Evolutionary conservation across 2,888 invertebrate genomes (phyloP), one percentile per base, ranked within the genome.

Genomic region (Galeruca laticollis): DNA sequence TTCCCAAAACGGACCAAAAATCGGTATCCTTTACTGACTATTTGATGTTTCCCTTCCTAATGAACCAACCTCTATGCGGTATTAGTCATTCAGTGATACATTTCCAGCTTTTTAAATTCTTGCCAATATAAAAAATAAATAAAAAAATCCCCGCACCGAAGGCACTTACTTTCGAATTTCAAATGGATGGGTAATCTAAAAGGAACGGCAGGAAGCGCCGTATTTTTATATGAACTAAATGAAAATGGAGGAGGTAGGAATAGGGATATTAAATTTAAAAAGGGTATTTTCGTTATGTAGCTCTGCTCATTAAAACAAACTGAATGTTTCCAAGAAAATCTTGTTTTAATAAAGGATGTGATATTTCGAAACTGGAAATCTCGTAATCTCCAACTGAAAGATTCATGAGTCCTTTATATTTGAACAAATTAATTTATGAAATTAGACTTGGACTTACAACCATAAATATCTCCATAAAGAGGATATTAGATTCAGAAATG

Each of bases 41-140:
- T 47, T 47, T 47, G 47, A 47, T 47, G 47, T 47, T 47, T 47
- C 47, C 18, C 47, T 18, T 47, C 18, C 18, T 47, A 47, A 47
- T 47, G 47, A 47, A 47, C 47, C 18, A 47, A 47, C 15, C 18
- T 18, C 9, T 15, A 47, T 47, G 47, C 47, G 47, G 47, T 47
- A 18, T 47, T 47, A 15, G 15, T 47, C 18, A 15, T 9, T 47
- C 47, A 47, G 15, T 47, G 47, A 47, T 57, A 57, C 33, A 57
- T 57, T 35, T 33, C 11, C 15, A 33, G 35, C 56, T 11, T 57
- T 56, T 57, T 57, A 35, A 31, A 35, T 57, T 18, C 56, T 15
- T 33, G 9, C 18, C 15, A 57, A 56, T 56, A 56, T 33, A 56
- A 56, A 35, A 26, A 26, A 54, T 31, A 54, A 9, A 31, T 54